A percentile compares a stretch with the other conserved stretches of the same genome.
phyloP scores from a whole-genome alignment of 2,888 invertebrate genomes.

The Eristalis pertinax region DNA sequence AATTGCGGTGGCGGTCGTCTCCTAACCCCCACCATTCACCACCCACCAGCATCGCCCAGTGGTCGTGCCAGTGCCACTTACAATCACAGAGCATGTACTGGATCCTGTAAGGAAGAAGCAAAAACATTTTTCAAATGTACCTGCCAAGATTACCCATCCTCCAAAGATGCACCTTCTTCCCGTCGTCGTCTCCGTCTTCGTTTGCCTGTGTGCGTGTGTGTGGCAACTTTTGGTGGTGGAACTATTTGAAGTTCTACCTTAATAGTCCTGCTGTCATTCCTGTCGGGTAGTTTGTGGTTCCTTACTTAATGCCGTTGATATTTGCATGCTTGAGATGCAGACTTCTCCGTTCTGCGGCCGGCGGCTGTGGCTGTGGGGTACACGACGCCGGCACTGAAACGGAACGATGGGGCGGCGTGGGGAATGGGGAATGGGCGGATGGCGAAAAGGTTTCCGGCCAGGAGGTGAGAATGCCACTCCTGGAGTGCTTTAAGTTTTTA shows the following conservation, averaged over 20 bases:
- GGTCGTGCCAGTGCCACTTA: conserved; percentile 56
- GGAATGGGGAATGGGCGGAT: not conserved
- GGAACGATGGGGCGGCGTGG: no score
- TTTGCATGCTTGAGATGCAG: conserved; percentile 67
- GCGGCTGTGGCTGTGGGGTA: not conserved
- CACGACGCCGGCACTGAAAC: not conserved
- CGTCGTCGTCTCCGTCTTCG: not conserved
- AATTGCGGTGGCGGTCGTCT: conserved; percentile 67
- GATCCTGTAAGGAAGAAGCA: conserved; percentile 48
- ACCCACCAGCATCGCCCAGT: conserved; percentile 17
- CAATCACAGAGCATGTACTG: conserved; percentile 63
- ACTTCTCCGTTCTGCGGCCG: conserved; percentile 22
- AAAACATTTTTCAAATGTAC: conserved; percentile 65
- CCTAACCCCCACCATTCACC: conserved; percentile 16
- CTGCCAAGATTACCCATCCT: conserved; percentile 68
- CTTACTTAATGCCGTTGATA: conserved; percentile 67
- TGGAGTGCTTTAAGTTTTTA: conserved; percentile 58
- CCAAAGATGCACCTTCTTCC: conserved; percentile 23
- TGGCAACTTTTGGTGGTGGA: conserved; percentile 62
- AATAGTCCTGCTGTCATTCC: conserved; percentile 72
- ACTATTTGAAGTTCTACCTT: conserved; percentile 70
- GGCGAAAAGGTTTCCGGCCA: not conserved
- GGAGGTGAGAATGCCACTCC: conserved; percentile 1
- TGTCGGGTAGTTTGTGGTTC: conserved; percentile 70
- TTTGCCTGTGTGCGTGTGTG: conserved; percentile 12